These are phyloP conservation scores for Drosophila rubida DNA, from an alignment of 2,888 invertebrate genomes.

Conservation along the genomic window DNA sequence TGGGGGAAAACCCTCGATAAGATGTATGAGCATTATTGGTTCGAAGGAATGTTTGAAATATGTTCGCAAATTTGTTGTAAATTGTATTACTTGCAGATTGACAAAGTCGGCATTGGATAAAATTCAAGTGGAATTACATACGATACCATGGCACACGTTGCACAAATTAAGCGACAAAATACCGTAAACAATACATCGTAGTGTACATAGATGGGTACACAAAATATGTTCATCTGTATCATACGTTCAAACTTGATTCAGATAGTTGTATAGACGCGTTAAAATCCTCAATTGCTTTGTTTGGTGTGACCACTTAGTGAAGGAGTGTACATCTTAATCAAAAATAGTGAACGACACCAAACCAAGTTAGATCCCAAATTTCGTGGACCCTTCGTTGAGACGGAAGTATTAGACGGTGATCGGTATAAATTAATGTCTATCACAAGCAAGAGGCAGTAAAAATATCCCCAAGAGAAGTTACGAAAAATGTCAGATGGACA, in stretches of 20 bases:
- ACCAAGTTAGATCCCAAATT: conserved; percentile 5
- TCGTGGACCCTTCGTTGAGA: background rate
- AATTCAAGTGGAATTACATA: too few relatives aligned
- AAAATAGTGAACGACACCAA: conserved; percentile 6
- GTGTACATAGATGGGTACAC: background rate
- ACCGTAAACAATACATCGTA: background rate
- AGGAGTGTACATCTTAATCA: conserved; percentile 3
- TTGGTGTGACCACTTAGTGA: too few relatives aligned
- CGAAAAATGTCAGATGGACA: conserved; percentile 6
- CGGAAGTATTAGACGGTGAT: background rate
- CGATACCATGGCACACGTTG: too few relatives aligned
- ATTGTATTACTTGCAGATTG: too few relatives aligned
- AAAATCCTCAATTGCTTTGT: background rate
- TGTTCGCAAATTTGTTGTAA: background rate
- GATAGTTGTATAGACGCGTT: background rate
- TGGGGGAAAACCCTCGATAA: background rate
- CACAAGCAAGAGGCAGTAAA: background rate
- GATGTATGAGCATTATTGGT: background rate
- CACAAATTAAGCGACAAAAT: background rate
- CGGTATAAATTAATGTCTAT: conserved; percentile 8
- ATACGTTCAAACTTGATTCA: background rate
- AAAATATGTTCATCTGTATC: conserved; percentile 1
- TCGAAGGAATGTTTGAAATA: background rate
- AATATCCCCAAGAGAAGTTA: background rate
- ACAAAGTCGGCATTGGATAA: too few relatives aligned